Conservation (phyloP, 2,113 vertebrate species). For the Salvator merianae region DNA sequence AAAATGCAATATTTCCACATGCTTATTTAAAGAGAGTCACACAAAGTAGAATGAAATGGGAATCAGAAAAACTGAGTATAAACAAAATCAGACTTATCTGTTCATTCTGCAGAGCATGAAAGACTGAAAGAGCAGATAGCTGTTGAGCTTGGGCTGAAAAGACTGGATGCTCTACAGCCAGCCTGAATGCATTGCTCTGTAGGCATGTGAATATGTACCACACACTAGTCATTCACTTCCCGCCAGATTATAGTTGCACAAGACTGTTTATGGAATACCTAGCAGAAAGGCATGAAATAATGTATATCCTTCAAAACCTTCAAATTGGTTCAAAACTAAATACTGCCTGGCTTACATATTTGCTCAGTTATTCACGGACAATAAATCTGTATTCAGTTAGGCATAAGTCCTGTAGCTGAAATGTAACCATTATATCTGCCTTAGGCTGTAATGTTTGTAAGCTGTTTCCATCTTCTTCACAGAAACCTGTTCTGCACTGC, state of each 20-base stretch:
- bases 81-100: neutral
- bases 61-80: too few relatives aligned
- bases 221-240: neutral
- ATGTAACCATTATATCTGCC: neutral
- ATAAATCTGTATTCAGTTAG: neutral
- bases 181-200: too few relatives aligned
- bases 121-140: neutral
- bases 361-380: neutral
- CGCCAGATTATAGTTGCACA: neutral
- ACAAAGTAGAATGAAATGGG: too few relatives aligned
- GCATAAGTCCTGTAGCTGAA: neutral
- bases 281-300: too few relatives aligned
- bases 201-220: neutral
- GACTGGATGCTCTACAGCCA: too few relatives aligned
- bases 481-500: conserved; percentile 3
- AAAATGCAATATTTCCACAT: too few relatives aligned
- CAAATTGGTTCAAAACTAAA: neutral
- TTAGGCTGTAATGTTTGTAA: neutral
- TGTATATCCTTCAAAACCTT: too few relatives aligned
- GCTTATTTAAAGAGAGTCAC: too few relatives aligned
- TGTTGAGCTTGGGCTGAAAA: neutral
- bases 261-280: neutral
- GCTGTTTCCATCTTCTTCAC: neutral
- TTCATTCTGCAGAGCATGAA: neutral
- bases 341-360: neutral